phyloP scores from a whole-genome alignment of 2,797 vertebrate genomes.

The Podarcis lilfordi region DNA sequence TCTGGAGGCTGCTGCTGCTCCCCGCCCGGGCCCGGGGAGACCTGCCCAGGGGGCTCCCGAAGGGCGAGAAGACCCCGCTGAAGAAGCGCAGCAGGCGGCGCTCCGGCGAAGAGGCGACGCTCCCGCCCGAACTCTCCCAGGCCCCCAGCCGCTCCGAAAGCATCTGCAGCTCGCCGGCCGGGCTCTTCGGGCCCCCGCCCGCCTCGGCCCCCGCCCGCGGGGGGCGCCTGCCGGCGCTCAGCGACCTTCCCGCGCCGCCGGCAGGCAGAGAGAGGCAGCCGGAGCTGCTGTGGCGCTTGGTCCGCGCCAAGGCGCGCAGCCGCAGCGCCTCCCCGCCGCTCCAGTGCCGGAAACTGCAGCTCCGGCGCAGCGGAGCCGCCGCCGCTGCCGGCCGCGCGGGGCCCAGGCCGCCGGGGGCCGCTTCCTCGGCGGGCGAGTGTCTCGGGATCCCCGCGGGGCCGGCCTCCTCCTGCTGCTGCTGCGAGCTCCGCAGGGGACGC shows the following conservation, averaged over 20 bases:
- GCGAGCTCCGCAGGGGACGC: not conserved
- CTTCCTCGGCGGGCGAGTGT: not conserved
- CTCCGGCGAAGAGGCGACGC: constrained; percentile 67
- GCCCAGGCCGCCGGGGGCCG: not conserved
- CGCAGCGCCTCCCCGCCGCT: constrained; percentile 80
- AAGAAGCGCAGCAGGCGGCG: constrained; percentile 88
- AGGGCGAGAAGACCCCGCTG: constrained; percentile 88
- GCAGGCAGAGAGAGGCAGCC: constrained; percentile 74
- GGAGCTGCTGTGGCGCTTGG: constrained; percentile 87
- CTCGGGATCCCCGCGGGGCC: not conserved
- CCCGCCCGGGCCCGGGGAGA: constrained; percentile 70
- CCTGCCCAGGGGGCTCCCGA: constrained; percentile 75
- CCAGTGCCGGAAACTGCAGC: constrained; percentile 93
- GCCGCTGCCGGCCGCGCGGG: constrained; percentile 37
- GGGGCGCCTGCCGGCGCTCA: constrained; percentile 68
- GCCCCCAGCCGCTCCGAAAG: constrained; percentile 78
- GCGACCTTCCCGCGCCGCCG: constrained; percentile 1
- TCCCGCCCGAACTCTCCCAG: constrained; percentile 67
- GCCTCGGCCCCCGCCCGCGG: constrained; percentile 73
- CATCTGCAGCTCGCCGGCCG: constrained; percentile 90
- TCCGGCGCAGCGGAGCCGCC: constrained; percentile 80
- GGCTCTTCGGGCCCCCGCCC: constrained; percentile 87
- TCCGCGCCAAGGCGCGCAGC: constrained; percentile 76
- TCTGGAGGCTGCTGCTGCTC: constrained; percentile 77
- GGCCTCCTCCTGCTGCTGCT: not conserved